Evolutionary conservation across 1,140 invertebrate species (phyloP), one percentile per base, ranked within the genome.

Genomic region (Venturia canescens): DNA sequence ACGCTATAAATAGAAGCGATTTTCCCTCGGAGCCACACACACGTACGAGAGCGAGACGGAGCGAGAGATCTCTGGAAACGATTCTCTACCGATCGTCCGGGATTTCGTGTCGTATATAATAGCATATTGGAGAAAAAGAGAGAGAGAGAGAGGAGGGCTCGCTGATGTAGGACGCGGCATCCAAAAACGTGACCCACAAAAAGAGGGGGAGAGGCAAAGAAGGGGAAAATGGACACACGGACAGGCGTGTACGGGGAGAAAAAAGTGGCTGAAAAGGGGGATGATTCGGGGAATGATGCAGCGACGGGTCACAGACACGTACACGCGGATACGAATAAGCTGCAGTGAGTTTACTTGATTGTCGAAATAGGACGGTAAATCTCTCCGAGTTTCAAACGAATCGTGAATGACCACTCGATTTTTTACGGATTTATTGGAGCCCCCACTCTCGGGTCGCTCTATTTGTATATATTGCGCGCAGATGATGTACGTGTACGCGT

Each of bases 331-430:
- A n/a, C n/a, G n/a, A n/a, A n/a, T n/a, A n/a, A 63, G 38, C 60
- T 29, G 29, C 6, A n/a, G 44, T 57, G 67, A n/a, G 50, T 83
- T 83, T 83, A 80, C 78, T 83, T 78, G 67, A 80, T 80, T 83
- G 70, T 26, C 69, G 53, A 82, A 82, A 82, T 66, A 71, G 75
- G 31, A 79, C 70, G 69, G 74, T 82, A 79, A 82, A 82, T 82
- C 76, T 82, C 76, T 82, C 48, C 60, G 71, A 72, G 53, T 76
- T 67, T 38, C 67, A 75, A 79, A 79, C 81, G 78, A 82, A 79
- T 82, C 81, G 72, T 80, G 72, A 82, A 82, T 82, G 81, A 82
- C 78, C 81, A 79, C 78, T 79, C 81, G 81, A 82, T 74, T 82
- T 79, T 77, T 80, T 70, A 72, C 71, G 27, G 81, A 79, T 79